phyloP scores from a whole-genome alignment of 1,140 invertebrate species.

The Phymastichus coffea region DNA sequence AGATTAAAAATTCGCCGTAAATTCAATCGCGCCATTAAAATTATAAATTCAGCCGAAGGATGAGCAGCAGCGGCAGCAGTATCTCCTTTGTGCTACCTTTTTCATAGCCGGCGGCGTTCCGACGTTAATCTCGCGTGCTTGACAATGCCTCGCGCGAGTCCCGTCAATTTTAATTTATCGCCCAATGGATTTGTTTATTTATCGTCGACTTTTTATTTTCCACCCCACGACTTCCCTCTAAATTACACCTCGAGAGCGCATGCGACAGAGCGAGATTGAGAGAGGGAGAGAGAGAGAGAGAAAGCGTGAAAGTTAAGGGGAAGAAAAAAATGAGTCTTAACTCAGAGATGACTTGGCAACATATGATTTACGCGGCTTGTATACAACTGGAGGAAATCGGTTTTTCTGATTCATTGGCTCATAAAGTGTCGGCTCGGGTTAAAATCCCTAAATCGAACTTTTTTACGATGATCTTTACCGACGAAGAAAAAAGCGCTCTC shows the following conservation, averaged over 20 bases:
- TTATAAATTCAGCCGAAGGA: constrained; percentile 4
- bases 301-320: not conserved
- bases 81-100: not conserved
- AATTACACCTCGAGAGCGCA: not conserved
- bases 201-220: too few species aligned
- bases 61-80: not conserved
- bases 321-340: constrained; percentile 18
- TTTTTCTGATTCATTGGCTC: constrained; percentile 29
- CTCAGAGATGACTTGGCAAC: constrained; percentile 14
- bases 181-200: constrained; percentile 23
- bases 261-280: not conserved
- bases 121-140: not conserved
- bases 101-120: not conserved
- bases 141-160: constrained; percentile 1
- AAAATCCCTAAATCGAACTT: constrained; percentile 30
- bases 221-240: too few species aligned
- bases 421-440: constrained; percentile 28
- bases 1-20: constrained; percentile 1
- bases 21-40: constrained; percentile 8
- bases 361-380: constrained; percentile 22
- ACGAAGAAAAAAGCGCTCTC: too few species aligned
- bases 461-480: constrained; percentile 29
- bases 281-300: not conserved
- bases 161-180: constrained; percentile 18
- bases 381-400: constrained; percentile 21